Conservation (phyloP, 2,113 vertebrate genomes). For the Chrysochloris asiatica region DNA sequence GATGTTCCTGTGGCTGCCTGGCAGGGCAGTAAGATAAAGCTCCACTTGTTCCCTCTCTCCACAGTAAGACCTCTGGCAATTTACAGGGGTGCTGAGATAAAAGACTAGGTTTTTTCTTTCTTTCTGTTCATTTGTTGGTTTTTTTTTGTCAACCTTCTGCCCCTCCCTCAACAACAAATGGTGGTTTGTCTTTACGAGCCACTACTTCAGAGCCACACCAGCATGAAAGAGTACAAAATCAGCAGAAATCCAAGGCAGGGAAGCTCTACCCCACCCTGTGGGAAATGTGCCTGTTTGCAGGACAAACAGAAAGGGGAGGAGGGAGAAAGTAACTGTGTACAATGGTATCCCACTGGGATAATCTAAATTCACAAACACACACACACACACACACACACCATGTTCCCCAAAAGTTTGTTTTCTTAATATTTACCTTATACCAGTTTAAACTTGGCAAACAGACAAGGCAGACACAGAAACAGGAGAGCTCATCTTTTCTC, state of each 20-base stretch:
- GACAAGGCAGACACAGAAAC: not conserved
- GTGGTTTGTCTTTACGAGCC: conserved; percentile 58
- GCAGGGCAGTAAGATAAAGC: conserved; percentile 60
- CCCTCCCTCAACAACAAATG: conserved; percentile 48
- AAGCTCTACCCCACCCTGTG: not conserved
- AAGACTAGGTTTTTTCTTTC: not conserved
- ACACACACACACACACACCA: too few species aligned
- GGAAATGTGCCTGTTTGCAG: not conserved
- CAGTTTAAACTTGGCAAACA: conserved; percentile 29
- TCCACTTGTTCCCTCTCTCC: conserved; percentile 54
- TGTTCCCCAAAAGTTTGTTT: not conserved
- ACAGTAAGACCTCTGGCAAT: conserved; percentile 50
- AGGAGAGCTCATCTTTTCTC: not conserved
- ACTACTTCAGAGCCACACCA: conserved; percentile 29
- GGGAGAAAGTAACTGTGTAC: not conserved
- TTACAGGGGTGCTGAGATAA: conserved; percentile 62
- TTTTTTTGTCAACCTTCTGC: too few species aligned
- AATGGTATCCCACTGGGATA: not conserved
- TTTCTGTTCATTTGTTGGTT: not conserved
- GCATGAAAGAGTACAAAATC: conserved; percentile 47
- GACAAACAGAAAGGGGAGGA: not conserved
- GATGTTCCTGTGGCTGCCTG: not conserved
- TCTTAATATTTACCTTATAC: not conserved
- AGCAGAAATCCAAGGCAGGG: conserved; percentile 1
- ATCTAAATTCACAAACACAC: not conserved